Evolutionary conservation across 2,797 vertebrate species (phyloP).

Genomic region (Gephyroberyx darwinii): DNA sequence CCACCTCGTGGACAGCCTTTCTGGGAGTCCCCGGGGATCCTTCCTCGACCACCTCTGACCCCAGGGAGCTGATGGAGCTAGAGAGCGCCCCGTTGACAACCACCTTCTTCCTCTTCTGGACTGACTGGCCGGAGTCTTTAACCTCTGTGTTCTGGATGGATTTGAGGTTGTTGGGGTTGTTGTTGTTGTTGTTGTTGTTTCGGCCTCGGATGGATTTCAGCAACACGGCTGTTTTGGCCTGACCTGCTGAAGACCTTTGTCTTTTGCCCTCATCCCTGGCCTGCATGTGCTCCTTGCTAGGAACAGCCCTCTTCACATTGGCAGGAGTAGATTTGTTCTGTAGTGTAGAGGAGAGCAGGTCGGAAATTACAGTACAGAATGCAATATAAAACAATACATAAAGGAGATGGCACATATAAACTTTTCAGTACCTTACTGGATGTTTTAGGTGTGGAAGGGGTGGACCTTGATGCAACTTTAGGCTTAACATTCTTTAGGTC

Average conservation of each 20-base stretch:
- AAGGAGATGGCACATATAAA: background rate
- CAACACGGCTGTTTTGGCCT: conserved; percentile 44
- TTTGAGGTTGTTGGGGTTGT: conserved; percentile 8
- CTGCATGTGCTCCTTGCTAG: conserved; percentile 40
- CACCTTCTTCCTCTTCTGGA: conserved; percentile 16
- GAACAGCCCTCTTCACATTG: conserved; percentile 40
- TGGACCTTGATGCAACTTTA: conserved; percentile 83
- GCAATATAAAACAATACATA: no score
- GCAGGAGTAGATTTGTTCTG: conserved; percentile 57
- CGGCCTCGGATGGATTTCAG: conserved; percentile 38
- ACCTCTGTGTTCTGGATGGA: conserved; percentile 30
- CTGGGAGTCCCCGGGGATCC: background rate
- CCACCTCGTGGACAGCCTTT: conserved; percentile 14
- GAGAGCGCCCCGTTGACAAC: conserved; percentile 15
- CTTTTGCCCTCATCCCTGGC: conserved; percentile 30
- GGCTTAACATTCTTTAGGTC: conserved; percentile 87
- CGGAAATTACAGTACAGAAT: conserved; percentile 6
- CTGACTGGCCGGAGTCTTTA: background rate
- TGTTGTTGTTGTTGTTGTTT: conserved; percentile 9
- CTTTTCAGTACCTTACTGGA: conserved; percentile 42
- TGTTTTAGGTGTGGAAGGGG: conserved; percentile 70
- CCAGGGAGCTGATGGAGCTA: conserved; percentile 38
- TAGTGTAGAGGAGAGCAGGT: background rate
- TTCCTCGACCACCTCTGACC: conserved; percentile 32
- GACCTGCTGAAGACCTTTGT: conserved; percentile 49